These are phyloP conservation scores for Drosophila algonquin DNA, from an alignment of 2,888 invertebrate genomes.

Conservation along the genomic window DNA sequence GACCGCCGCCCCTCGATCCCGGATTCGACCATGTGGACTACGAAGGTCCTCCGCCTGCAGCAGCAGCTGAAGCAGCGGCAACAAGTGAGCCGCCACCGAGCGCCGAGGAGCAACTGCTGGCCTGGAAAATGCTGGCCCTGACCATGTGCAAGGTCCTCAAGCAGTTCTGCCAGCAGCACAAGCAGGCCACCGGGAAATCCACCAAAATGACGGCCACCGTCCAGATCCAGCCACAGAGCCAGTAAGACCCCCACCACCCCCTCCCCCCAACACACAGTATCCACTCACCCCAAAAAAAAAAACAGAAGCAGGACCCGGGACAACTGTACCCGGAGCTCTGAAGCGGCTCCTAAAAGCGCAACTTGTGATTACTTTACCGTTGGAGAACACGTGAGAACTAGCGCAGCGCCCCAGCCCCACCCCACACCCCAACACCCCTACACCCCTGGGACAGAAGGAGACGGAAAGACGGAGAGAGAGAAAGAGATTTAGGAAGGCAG, in stretches of 20 bases:
- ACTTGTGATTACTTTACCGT: constrained; percentile 75
- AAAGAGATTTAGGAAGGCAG: constrained; percentile 28
- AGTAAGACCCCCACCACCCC: constrained; percentile 51
- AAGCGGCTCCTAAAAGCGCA: constrained; percentile 70
- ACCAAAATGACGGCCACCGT: constrained; percentile 73
- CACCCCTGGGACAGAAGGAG: constrained; percentile 17
- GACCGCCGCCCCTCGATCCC: constrained; percentile 47
- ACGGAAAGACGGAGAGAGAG: constrained; percentile 33
- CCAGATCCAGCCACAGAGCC: constrained; percentile 76
- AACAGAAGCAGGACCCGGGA: constrained; percentile 9
- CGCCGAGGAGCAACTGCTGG: constrained; percentile 71
- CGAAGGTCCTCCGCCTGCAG: constrained; percentile 57
- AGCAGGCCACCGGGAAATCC: constrained; percentile 56
- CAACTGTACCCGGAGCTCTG: neutral
- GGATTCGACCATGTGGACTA: constrained; percentile 68
- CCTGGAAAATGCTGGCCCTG: constrained; percentile 81
- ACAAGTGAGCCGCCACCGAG: constrained; percentile 53
- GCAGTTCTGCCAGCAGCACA: constrained; percentile 77
- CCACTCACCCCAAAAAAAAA: constrained; percentile 3
- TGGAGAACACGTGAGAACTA: constrained; percentile 69
- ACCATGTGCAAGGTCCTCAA: constrained; percentile 82
- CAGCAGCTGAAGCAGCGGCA: constrained; percentile 45
- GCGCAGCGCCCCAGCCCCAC: constrained; percentile 51
- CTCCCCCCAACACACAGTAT: neutral
- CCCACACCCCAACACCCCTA: neutral